Conservation (phyloP, 2,113 vertebrate species). For the Nesoenas mayeri region DNA sequence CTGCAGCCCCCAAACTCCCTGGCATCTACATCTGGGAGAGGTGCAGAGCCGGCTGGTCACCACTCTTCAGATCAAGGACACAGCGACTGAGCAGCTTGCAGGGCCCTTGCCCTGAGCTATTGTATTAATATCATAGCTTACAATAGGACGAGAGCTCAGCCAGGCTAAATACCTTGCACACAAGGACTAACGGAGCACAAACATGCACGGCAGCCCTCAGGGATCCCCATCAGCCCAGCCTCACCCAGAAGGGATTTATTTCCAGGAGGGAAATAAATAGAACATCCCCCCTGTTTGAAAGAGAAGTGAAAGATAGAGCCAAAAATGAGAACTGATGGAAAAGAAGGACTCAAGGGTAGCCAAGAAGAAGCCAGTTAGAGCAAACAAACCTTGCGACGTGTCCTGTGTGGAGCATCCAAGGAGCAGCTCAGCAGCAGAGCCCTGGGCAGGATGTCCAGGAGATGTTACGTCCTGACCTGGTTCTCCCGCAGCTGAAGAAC, state of each 20-base stretch:
- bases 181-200: background rate
- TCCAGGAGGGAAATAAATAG: background rate
- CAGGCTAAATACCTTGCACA: background rate
- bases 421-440: background rate
- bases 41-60: accelerated
- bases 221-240: background rate
- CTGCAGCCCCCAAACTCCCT: accelerated
- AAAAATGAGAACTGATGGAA: background rate
- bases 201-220: background rate
- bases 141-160: background rate
- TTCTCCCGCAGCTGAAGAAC: background rate
- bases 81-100: background rate
- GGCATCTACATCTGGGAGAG: background rate
- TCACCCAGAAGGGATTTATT: background rate
- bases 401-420: background rate
- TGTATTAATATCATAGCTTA: constrained; percentile 60
- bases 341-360: background rate
- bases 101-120: background rate
- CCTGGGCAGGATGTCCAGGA: background rate
- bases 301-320: background rate
- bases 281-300: background rate
- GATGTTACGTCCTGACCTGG: background rate
- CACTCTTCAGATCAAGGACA: background rate
- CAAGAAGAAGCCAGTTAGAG: background rate
- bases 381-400: constrained; percentile 1